Percentiles rank a stretch among this genome's conserved stretches.
These are phyloP conservation scores for Meloidogyne hapla DNA, from an alignment of 1,140 invertebrate genomes.

Conservation along the genomic window DNA sequence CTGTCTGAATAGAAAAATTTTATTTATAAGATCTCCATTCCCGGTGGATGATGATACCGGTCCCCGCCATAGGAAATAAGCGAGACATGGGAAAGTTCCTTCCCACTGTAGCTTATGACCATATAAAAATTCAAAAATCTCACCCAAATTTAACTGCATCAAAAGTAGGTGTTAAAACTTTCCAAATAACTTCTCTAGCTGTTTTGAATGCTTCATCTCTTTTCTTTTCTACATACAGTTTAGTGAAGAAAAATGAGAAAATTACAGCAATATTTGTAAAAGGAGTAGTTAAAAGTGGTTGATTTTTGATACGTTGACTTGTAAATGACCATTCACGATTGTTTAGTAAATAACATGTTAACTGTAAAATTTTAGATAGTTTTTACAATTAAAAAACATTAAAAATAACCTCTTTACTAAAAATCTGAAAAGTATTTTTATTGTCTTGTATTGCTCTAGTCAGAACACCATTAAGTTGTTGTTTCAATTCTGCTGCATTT, in stretches of 20 bases:
- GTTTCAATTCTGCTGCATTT: neutral
- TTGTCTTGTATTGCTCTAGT: conserved; percentile 22
- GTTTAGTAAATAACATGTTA: conserved; percentile 24
- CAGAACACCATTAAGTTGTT: conserved; percentile 5
- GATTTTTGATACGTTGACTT: conserved; percentile 17
- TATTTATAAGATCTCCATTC: neutral
- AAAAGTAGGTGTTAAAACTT: conserved; percentile 28
- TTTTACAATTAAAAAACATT: neutral
- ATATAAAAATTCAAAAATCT: neutral
- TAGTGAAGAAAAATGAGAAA: conserved; percentile 17
- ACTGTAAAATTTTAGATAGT: neutral
- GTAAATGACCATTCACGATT: conserved; percentile 24
- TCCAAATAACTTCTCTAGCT: conserved; percentile 28
- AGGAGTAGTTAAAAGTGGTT: conserved; percentile 22
- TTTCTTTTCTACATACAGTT: conserved; percentile 25
- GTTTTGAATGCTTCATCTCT: conserved; percentile 23
- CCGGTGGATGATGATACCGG: too few relatives aligned
- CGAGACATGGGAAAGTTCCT: neutral
- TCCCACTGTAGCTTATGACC: too few relatives aligned
- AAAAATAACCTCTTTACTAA: conserved; percentile 20
- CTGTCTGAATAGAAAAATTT: neutral
- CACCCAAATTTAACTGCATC: conserved; percentile 13
- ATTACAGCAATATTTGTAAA: conserved; percentile 30
- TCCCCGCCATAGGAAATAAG: neutral
- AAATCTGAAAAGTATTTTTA: conserved; percentile 13